Percentiles rank a stretch among this genome's conserved stretches.
Evolutionary conservation across 2,888 invertebrate genomes (phyloP).

Genomic region (Carterocephalus palaemon): DNA sequence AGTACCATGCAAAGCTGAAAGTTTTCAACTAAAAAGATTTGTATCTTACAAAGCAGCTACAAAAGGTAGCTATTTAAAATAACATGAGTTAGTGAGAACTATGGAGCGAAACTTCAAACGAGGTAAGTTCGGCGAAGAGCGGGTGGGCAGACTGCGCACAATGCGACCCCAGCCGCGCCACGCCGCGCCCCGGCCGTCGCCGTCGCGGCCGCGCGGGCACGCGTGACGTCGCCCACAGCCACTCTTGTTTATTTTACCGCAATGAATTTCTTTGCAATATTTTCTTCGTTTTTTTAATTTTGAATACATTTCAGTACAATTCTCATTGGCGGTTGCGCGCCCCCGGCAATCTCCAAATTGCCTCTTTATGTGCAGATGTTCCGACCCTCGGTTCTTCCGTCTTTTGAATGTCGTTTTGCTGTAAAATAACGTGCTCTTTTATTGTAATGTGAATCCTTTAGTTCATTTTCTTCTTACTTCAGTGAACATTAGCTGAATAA

Average conservation of each 20-base stretch:
- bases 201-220: slow-evolving; percentile 24
- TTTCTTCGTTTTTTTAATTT: slow-evolving; percentile 72
- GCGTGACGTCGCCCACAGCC: slow-evolving; percentile 39
- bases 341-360: slow-evolving; percentile 79
- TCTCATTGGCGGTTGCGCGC: slow-evolving; percentile 70
- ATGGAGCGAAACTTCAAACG: slow-evolving; percentile 20
- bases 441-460: slow-evolving; percentile 68
- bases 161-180: slow-evolving; percentile 26
- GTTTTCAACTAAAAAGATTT: slow-evolving; percentile 15
- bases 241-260: slow-evolving; percentile 75
- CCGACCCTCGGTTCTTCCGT: slow-evolving; percentile 76
- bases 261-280: slow-evolving; percentile 73
- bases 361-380: slow-evolving; percentile 79
- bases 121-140: slow-evolving; percentile 10
- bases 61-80: slow-evolving; percentile 18
- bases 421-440: slow-evolving; percentile 76
- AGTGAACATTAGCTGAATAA: slow-evolving; percentile 27
- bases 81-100: slow-evolving; percentile 20
- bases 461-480: slow-evolving; percentile 45
- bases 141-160: slow-evolving; percentile 4
- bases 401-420: slow-evolving; percentile 78
- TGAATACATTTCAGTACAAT: slow-evolving; percentile 77
- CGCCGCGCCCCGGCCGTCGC: slow-evolving; percentile 29
- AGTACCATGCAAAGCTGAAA: slow-evolving; percentile 13
- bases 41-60: slow-evolving; percentile 14